phyloP scores from a whole-genome alignment of 64 coral and sea anemone species.

The Hydrozoanthus tunicans region DNA sequence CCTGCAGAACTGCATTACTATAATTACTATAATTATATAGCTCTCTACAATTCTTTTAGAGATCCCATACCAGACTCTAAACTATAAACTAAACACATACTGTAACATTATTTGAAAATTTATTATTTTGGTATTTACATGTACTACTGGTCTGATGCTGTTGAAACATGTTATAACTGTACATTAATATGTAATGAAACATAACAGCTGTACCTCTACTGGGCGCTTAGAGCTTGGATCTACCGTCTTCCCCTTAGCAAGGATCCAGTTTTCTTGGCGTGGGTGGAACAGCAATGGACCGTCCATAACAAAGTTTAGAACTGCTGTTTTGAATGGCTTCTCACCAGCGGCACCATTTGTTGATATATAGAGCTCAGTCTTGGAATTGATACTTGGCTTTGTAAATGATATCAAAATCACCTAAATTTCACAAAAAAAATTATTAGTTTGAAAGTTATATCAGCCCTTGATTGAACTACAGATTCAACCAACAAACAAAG shows the following conservation, averaged over 20 bases:
- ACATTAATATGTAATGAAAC: neutral
- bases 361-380: conserved; percentile 41
- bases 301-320: conserved; percentile 6
- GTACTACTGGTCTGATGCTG: too few species aligned
- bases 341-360: neutral
- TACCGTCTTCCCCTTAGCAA: neutral
- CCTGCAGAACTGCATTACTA: too few species aligned
- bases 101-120: too few species aligned
- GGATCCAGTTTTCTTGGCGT: conserved; percentile 45
- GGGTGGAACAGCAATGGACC: conserved; percentile 49
- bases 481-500: too few species aligned
- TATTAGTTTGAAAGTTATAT: neutral
- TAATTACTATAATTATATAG: too few species aligned
- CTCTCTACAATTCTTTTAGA: too few species aligned
- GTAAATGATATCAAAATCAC: conserved; percentile 48
- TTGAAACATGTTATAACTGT: neutral
- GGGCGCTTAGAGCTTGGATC: neutral
- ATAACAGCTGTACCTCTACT: neutral
- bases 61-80: too few species aligned
- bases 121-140: too few species aligned
- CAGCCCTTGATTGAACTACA: too few species aligned
- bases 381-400: neutral
- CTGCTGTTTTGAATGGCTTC: neutral
- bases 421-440: neutral
- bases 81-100: too few species aligned